Evolutionary conservation across 92 coral and sea anemone species (phyloP), one percentile per base, ranked within the genome.

Genomic region (Actinostola sp.): DNA sequence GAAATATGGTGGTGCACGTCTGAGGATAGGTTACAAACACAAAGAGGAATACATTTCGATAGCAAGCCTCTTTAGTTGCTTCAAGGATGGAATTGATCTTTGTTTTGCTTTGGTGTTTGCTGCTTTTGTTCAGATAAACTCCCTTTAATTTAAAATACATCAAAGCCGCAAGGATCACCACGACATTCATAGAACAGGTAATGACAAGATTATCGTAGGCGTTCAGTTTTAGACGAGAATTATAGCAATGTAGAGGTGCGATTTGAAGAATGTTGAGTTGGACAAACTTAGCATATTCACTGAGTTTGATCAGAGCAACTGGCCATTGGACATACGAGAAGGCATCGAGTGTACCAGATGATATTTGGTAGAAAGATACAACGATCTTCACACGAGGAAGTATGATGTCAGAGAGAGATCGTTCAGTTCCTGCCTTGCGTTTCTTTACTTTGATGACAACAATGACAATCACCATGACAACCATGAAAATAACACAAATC

Each of bases 261-360:
- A 87, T 80, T 35, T 78, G 76, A 25, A 87, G 78, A 31, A 87
- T 46, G 51, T 83, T 87, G 2, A 87, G 85, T 59, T 87, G 92
- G n/a, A 87, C 44, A 11, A 87, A 49, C 26, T 83, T 78, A 1
- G 92, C 85, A 48, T 82, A 82, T 39, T 77, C 71, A 36, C 76
- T 75, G 23, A 87, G 66, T 51, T 59, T 54, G 17, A 82, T 56
- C 77, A 87, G 25, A 3, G 85, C 72, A 0, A 50, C 43, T n/a
- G 92, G 92, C 88, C 88, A 82, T 63, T 87, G 73, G 27, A 87
- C 79, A 48, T 82, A 87, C 38, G 64, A 79, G 69, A 87, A 87
- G 14, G 82, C 89, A 43, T 78, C 77, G 24, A 87, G 33, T 54
- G 84, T 78, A n/a, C 72, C 84, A 16, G 84, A 70, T 6, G 84